Base-by-base conservation (phyloP, 1,140 invertebrate species). In the Uloborus diversus region DNA sequence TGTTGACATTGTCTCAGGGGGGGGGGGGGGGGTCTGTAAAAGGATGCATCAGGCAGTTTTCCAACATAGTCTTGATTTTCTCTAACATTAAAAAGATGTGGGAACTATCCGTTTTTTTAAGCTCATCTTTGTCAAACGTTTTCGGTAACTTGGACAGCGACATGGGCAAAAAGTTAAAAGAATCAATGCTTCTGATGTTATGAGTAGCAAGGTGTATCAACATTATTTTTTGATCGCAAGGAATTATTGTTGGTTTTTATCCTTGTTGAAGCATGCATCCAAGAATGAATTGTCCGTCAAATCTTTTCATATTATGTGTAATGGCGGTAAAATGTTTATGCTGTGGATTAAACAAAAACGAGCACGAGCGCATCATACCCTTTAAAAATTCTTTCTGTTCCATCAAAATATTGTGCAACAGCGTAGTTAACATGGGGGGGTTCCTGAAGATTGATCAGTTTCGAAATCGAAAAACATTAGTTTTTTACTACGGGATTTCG, bases 311-410 rank as follows among this genome's bases (percentile, higher is more conserved):
- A 20, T 53, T 53, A n/a, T 53, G 49, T 9, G 49, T 20, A 17
- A 93, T 95, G 85, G 87, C 88, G 47, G 93, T 53, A 53, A n/a
- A 53, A 7, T 14, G 5, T n/a, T n/a, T 9, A 20, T 53, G 4
- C n/a, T 53, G 17, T 20, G 20, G 20, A 20, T 14, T 53, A n/a
- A 53, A 53, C 17, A 53, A n/a, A 14, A 14, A 53, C 23, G 49
- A 53, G 23, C 49, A 53, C 49, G n/a, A 14, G 23, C 23, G 49
- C 49, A n/a, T 14, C 13, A n/a, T 53, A 53, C 49, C 49, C 1
- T 53, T 53, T 53, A n/a, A 53, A 53, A 20, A n/a, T 20, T n/a
- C 23, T 53, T 53, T 53, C 49, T 53, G 17, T 5, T n/a, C 49
- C 49, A n/a, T 14, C 20, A 14, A 20, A 7, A 20, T 53, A 53